A percentile compares a stretch with the other conserved stretches of the same genome.
Conservation (phyloP, 2,888 invertebrate genomes). For the Caenorhabditis zanzibari region DNA sequence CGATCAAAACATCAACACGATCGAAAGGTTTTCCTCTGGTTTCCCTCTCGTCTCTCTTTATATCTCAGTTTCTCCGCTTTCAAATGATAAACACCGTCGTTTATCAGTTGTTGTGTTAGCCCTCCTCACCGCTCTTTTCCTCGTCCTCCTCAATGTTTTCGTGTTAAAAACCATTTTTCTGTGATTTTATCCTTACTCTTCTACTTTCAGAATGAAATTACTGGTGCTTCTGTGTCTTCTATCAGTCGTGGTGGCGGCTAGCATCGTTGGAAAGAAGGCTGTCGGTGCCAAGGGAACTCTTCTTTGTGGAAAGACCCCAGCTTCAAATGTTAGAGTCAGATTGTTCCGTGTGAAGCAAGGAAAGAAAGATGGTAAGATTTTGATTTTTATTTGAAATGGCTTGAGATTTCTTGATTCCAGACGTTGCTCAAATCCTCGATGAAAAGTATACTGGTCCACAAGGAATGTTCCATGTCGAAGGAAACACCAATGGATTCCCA, state of each 20-base stretch:
- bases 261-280: constrained; percentile 62
- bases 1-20: constrained; percentile 56
- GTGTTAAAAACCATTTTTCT: constrained; percentile 1
- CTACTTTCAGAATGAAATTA: constrained; percentile 51
- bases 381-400: background rate
- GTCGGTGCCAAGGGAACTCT: constrained; percentile 72
- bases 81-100: constrained; percentile 61
- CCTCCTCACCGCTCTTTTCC: constrained; percentile 30
- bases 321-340: constrained; percentile 70
- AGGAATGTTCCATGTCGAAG: constrained; percentile 76
- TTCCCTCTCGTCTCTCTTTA: constrained; percentile 1
- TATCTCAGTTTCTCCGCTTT: constrained; percentile 23
- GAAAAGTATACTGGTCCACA: constrained; percentile 67
- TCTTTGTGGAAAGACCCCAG: constrained; percentile 71
- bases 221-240: constrained; percentile 44
- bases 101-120: constrained; percentile 61
- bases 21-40: constrained; percentile 21
- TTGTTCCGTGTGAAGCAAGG: constrained; percentile 72
- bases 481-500: constrained; percentile 74
- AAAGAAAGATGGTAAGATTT: constrained; percentile 67
- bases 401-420: constrained; percentile 37
- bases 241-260: constrained; percentile 28
- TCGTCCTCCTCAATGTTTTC: constrained; percentile 50
- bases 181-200: background rate
- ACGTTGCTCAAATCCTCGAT: constrained; percentile 70